Conservation (phyloP, 30 jellyfish, hydroid and myxozoan species). For the Hydractinia symbiolongicarpus region DNA sequence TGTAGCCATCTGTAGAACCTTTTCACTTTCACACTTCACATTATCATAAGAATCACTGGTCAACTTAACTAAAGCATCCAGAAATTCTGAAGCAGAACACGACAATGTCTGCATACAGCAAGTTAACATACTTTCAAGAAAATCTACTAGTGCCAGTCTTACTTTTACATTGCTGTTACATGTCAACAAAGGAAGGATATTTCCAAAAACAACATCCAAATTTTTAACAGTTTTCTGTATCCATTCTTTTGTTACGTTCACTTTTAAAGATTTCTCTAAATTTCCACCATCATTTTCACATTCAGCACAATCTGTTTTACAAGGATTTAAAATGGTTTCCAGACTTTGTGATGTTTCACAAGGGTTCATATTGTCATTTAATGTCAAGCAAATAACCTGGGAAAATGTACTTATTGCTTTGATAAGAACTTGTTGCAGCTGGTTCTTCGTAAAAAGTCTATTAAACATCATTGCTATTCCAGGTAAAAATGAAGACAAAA, state of each 20-base stretch:
- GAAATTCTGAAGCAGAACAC: slow-evolving; percentile 23
- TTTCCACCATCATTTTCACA: neutral
- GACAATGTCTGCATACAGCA: slow-evolving; percentile 43
- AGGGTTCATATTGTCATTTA: slow-evolving; percentile 25
- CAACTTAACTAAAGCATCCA: slow-evolving; percentile 55
- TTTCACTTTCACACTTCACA: slow-evolving; percentile 25
- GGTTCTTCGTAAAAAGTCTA: slow-evolving; percentile 32
- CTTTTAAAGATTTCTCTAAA: neutral
- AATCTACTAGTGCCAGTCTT: slow-evolving; percentile 35
- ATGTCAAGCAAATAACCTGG: slow-evolving; percentile 21
- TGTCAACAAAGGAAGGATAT: slow-evolving; percentile 39
- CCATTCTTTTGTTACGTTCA: slow-evolving; percentile 50
- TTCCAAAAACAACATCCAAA: slow-evolving; percentile 31
- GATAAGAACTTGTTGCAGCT: slow-evolving; percentile 30
- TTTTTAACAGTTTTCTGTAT: slow-evolving; percentile 49
- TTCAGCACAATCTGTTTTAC: neutral
- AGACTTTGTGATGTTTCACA: neutral
- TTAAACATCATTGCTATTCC: slow-evolving; percentile 54
- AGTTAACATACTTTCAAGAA: slow-evolving; percentile 25
- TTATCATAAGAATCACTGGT: slow-evolving; percentile 51
- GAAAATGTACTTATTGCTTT: slow-evolving; percentile 37
- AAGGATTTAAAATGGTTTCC: no score
- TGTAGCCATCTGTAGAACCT: slow-evolving; percentile 29
- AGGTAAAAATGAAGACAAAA: slow-evolving; percentile 58
- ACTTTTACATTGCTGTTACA: slow-evolving; percentile 40